phyloP scores from a whole-genome alignment of 2,797 vertebrate species.

The Erpetoichthys calabaricus region DNA sequence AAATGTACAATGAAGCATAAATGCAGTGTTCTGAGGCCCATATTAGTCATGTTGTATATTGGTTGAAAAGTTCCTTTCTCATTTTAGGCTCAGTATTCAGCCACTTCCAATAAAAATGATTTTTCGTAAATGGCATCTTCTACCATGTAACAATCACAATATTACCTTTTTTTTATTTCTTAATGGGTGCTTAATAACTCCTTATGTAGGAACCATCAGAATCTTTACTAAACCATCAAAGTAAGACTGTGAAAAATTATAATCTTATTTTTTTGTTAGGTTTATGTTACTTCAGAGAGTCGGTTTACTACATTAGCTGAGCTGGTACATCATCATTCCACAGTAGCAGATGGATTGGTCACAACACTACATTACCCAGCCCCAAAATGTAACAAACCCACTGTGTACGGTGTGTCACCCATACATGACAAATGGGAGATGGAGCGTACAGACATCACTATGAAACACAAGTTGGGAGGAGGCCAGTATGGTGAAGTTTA shows the following conservation, averaged over 20 bases:
- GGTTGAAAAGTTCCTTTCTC: no score
- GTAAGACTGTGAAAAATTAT: background rate
- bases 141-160: no score
- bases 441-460: conserved; percentile 97
- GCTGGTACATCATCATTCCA: conserved; percentile 95
- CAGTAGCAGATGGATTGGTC: conserved; percentile 89
- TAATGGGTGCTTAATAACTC: no score
- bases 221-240: background rate
- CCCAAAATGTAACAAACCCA: conserved; percentile 97
- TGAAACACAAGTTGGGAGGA: conserved; percentile 98
- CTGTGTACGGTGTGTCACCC: conserved; percentile 93
- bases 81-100: no score
- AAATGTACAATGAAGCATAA: no score
- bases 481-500: conserved; percentile 97
- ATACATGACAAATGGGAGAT: conserved; percentile 99
- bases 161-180: no score
- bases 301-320: conserved; percentile 91
- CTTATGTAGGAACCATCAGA: no score
- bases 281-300: conserved; percentile 93
- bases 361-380: conserved; percentile 96
- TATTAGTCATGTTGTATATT: no score
- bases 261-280: conserved; percentile 38
- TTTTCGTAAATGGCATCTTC: no score
- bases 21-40: no score
- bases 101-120: no score